Base-by-base conservation (phyloP, 1,140 invertebrate genomes). In the Meteorus sp. region DNA sequence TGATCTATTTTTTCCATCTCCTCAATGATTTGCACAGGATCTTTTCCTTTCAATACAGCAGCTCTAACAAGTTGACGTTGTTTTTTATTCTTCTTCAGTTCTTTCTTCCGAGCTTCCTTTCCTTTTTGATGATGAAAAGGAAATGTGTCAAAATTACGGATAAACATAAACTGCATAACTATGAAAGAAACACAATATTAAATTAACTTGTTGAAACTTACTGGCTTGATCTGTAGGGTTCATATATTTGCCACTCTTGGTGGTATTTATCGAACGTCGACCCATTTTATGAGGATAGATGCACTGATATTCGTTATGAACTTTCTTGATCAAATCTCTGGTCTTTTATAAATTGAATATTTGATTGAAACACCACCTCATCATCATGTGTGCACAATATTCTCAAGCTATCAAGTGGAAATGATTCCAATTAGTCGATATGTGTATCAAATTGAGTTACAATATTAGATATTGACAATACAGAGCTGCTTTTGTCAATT, bases 211-310 rank as follows among this genome's bases (percentile, higher is more conserved):
- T 7, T 9, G 27, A 19, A 29, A 92, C 93, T 92, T 89, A 95
- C 94, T 83, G 55, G 95, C 95, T 89, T 98, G 95, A 81, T 99
- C 96, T 3, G 95, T 98, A 19, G 96, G 96, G 82, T 99, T 98
- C 95, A 98, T 98, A 70, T 96, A 98, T 87, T 98, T 98, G 73
- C 96, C 96, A 95, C 95, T 97, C 85, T 98, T 98, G 23, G 96
- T 98, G 88, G 94, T 97, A 83, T 96, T 98, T 66, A 97, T 97
- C 43, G 94, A 97, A 66, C 95, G 85, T 60, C 94, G 86, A 50
- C 95, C 95, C 95, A 97, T 98, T 68, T 84, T 90, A n/a, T n/a
- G n/a, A n/a, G n/a, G n/a, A n/a, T n/a, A n/a, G n/a, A n/a, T n/a
- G n/a, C n/a, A n/a, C n/a, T n/a, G n/a, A n/a, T n/a, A n/a, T n/a